phyloP scores from a whole-genome alignment of 2,113 vertebrate species.

The Ceyx melanurus region DNA sequence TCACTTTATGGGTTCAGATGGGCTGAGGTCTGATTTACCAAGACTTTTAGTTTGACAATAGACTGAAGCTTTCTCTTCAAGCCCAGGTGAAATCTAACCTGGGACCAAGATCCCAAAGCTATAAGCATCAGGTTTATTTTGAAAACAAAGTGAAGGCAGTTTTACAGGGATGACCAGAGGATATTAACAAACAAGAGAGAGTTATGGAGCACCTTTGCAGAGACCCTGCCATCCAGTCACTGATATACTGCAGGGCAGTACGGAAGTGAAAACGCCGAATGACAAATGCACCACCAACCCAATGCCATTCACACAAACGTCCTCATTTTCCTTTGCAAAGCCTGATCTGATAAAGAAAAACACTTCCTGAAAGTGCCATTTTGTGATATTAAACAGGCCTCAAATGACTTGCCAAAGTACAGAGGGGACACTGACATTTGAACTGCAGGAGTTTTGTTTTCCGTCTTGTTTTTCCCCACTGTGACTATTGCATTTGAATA shows the following conservation, averaged over 20 bases:
- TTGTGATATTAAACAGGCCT: constrained; percentile 8
- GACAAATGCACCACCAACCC: not conserved
- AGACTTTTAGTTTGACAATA: not conserved
- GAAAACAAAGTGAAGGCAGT: not conserved
- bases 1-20: not conserved
- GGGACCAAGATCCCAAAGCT: not conserved
- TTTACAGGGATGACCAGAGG: not conserved
- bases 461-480: not conserved
- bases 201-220: not conserved
- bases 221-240: not conserved
- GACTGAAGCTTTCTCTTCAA: not conserved
- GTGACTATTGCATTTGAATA: constrained; percentile 22
- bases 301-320: not conserved
- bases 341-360: constrained; percentile 2
- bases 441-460: constrained; percentile 39
- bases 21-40: not conserved
- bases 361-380: constrained; percentile 9
- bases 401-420: not conserved
- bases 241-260: not conserved
- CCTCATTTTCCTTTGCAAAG: not conserved
- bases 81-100: not conserved
- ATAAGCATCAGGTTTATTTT: not conserved
- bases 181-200: not conserved
- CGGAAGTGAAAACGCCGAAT: not conserved
- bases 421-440: constrained; percentile 31